These are phyloP conservation scores for Enteromius trimaculatus DNA, from an alignment of 2,797 vertebrate species.

Conservation along the genomic window DNA sequence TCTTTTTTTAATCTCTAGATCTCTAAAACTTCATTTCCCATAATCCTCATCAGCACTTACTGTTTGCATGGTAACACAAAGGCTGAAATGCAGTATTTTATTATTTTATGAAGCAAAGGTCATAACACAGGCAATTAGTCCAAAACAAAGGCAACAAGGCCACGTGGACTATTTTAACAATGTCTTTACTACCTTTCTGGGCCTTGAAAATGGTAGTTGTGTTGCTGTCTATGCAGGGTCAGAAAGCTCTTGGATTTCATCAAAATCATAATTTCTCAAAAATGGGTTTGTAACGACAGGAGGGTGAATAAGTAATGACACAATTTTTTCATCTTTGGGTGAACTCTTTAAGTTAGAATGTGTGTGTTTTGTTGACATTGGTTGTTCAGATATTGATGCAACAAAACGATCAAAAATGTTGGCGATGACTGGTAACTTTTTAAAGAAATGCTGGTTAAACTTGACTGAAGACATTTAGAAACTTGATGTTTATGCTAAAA, in stretches of 20 bases:
- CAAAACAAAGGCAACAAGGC: too few relatives aligned
- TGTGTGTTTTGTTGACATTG: background rate
- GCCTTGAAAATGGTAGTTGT: background rate
- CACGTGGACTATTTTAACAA: background rate
- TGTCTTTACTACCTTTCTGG: background rate
- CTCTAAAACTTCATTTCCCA: too few relatives aligned
- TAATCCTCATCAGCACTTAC: too few relatives aligned
- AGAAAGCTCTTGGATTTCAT: background rate
- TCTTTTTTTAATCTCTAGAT: too few relatives aligned
- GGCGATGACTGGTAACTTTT: background rate
- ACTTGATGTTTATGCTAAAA: conserved; percentile 46
- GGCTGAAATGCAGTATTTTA: too few relatives aligned
- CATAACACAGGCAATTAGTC: too few relatives aligned
- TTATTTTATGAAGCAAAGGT: too few relatives aligned
- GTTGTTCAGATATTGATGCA: background rate
- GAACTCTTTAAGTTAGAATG: background rate
- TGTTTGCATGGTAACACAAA: too few relatives aligned
- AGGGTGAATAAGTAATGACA: too few relatives aligned
- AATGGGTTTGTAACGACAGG: background rate
- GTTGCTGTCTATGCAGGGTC: background rate
- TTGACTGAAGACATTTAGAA: conserved; percentile 34
- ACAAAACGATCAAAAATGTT: background rate
- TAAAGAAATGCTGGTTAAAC: background rate
- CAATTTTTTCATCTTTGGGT: too few relatives aligned
- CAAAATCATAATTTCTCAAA: background rate